Evolutionary conservation across 2,797 vertebrate genomes (phyloP), one percentile per base, ranked within the genome.

Genomic region (Coreius guichenoti): DNA sequence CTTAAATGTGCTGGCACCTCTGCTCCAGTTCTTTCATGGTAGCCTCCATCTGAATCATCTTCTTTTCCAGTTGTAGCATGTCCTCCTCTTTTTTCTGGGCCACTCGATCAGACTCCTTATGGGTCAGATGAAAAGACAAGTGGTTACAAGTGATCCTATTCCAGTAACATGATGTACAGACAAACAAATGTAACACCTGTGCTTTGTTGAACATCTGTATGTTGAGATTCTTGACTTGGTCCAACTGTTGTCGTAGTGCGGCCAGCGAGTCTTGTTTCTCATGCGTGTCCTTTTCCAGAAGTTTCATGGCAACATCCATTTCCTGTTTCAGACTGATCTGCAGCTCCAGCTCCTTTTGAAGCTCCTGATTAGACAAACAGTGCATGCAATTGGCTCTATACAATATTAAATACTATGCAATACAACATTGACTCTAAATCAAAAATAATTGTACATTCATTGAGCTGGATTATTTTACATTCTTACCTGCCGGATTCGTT

Each of bases 301-400:
- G 93, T 90, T 97, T 98, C 98, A 99, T 99, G 87, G 98, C 98
- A 88, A 98, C 96, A 92, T 99, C 98, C 95, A 99, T 99, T 94
- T 99, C 98, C 33, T 97, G 96, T 94, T 99, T 99, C 93, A 99
- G 93, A 33, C 96, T 96, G 83, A 97, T 94, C 91, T 99, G 98
- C 74, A 99, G 93, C 90, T 99, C 97, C 91, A 99, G 79, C 91
- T 99, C 98, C 69, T 95, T 97, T 88, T 99, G 97, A 90, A 99
- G 90, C 92, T 99, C 98, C 98, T 99, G 91, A 77, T 26, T 45
- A 23, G 45, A 72, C 17, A 67, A 63, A 89, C n/a, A 86, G 39
- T 21, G 83, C 36, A 85, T 43, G 43, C 14, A 21, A 76, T n/a
- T 56, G 9, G 31, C 36, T 74, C 5, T 16, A 39, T 43, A 43